Conservation (phyloP, 2,888 invertebrate genomes). For the Pristionchus exspectatus region DNA sequence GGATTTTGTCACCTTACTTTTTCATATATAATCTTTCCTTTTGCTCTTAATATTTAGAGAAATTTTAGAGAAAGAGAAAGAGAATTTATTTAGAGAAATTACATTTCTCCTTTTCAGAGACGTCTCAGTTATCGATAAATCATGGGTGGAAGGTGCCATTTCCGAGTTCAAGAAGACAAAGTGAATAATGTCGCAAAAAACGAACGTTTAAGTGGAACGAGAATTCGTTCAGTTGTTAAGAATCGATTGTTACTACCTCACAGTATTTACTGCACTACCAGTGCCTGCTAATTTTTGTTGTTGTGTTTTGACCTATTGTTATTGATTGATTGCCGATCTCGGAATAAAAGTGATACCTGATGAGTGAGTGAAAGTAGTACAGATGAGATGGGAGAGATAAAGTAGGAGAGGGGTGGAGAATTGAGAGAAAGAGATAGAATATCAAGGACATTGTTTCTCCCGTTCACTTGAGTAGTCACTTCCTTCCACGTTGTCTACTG, state of each 20-base stretch:
- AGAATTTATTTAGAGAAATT: no score
- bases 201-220: slow-evolving; percentile 24
- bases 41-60: no score
- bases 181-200: slow-evolving; percentile 12
- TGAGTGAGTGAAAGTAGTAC: slow-evolving; percentile 8
- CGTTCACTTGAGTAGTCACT: background rate
- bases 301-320: background rate
- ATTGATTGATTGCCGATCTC: slow-evolving; percentile 33
- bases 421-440: slow-evolving; percentile 15
- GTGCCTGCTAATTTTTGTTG: background rate
- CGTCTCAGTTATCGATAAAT: slow-evolving; percentile 67
- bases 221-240: slow-evolving; percentile 1
- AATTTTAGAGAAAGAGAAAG: no score
- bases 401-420: background rate
- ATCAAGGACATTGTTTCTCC: slow-evolving; percentile 42
- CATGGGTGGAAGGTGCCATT: slow-evolving; percentile 49
- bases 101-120: slow-evolving; percentile 60
- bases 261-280: background rate
- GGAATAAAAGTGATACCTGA: slow-evolving; percentile 6
- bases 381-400: slow-evolving; percentile 47
- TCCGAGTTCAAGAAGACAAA: slow-evolving; percentile 48
- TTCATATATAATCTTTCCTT: background rate
- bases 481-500: background rate
- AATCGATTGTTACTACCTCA: slow-evolving; percentile 33
- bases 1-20: background rate